A percentile compares a stretch with the other conserved stretches of the same genome.
phyloP scores from a whole-genome alignment of 1,140 invertebrate genomes.

The Mamestra configurata region DNA sequence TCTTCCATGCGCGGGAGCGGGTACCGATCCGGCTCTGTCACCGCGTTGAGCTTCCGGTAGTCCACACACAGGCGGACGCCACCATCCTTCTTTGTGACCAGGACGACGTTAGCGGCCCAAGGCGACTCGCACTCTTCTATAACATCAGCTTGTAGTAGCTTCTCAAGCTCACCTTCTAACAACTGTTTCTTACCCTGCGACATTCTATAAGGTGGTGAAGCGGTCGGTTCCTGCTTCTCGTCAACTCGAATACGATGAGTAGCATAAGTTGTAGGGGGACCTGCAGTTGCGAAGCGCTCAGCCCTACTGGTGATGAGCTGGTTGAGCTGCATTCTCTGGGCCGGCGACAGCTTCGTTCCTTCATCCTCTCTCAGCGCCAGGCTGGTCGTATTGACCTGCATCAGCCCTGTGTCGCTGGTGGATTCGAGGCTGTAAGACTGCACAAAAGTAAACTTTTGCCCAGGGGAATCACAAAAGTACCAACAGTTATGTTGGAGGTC shows the following conservation, averaged over 20 bases:
- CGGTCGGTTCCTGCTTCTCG: too few species aligned
- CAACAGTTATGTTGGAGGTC: neutral
- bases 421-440: neutral
- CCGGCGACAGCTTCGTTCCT: neutral
- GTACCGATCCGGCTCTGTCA: too few species aligned
- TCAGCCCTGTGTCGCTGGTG: neutral
- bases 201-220: too few species aligned
- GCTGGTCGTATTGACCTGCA: neutral
- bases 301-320: neutral
- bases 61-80: too few species aligned
- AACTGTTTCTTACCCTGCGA: too few species aligned
- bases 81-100: too few species aligned
- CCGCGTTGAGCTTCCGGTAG: too few species aligned
- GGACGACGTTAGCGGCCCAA: too few species aligned
- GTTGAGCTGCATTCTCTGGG: neutral
- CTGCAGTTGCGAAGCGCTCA: neutral
- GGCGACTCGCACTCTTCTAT: too few species aligned
- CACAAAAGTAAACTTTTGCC: neutral
- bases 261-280: neutral
- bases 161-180: too few species aligned
- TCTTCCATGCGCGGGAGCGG: too few species aligned
- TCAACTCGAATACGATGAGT: neutral
- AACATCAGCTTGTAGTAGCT: too few species aligned
- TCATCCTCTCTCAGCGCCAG: neutral
- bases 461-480: neutral